Evolutionary conservation across 2,113 vertebrate species (phyloP).

Genomic region (Embiotoca jacksoni): DNA sequence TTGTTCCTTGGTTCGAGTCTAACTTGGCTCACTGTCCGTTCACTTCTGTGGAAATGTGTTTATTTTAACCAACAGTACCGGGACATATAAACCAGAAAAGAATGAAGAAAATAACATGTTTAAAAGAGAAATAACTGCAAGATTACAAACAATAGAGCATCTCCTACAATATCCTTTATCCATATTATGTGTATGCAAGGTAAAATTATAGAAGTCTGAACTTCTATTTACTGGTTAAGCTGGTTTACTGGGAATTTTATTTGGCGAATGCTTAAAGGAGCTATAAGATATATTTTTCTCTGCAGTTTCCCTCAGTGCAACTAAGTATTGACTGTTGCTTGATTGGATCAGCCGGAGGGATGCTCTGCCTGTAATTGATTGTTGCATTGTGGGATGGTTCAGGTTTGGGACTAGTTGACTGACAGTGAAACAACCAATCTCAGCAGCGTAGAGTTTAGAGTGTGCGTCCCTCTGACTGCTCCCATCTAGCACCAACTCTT

Average conservation of each 20-base stretch:
- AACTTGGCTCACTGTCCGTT: not conserved
- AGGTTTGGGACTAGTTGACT: too few relatives aligned
- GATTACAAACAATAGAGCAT: not conserved
- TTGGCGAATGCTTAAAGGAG: constrained; percentile 6
- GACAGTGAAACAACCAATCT: too few relatives aligned
- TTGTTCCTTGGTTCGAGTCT: constrained; percentile 20
- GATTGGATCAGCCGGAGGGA: too few relatives aligned
- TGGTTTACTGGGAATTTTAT: constrained; percentile 10
- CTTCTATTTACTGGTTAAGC: not conserved
- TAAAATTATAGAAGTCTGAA: not conserved
- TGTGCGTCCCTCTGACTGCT: too few relatives aligned
- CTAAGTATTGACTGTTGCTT: too few relatives aligned
- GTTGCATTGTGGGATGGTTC: too few relatives aligned
- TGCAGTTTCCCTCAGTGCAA: too few relatives aligned
- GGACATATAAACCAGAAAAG: not conserved
- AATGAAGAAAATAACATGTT: not conserved
- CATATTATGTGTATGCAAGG: not conserved
- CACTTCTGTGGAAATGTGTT: not conserved
- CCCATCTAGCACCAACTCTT: too few relatives aligned
- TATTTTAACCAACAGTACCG: not conserved
- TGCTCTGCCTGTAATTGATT: too few relatives aligned
- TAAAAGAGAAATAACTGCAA: constrained; percentile 4
- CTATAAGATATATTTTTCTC: not conserved
- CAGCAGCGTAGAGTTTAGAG: too few relatives aligned
- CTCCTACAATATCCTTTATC: not conserved